These are phyloP conservation scores for Rhombomys opimus DNA, from an alignment of 2,113 vertebrate genomes.

Conservation along the genomic window DNA sequence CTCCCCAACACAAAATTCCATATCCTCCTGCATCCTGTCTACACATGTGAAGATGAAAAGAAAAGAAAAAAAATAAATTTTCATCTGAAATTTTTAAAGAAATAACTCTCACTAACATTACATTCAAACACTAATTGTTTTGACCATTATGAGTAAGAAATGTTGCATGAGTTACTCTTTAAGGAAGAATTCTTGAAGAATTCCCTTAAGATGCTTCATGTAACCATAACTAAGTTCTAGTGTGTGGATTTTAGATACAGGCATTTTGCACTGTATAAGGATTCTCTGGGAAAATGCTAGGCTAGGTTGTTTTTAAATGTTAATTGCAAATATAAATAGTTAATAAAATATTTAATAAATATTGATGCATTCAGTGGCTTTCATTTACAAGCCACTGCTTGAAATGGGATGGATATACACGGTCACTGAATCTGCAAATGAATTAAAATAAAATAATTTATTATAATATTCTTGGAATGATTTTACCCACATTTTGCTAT, in stretches of 20 bases:
- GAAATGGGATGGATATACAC: not conserved
- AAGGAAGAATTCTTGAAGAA: not conserved
- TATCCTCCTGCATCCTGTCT: too few relatives aligned
- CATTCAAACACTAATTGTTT: fast-evolving
- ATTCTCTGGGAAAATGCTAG: not conserved
- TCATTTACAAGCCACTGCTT: not conserved
- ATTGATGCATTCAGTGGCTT: not conserved
- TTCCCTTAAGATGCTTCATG: not conserved
- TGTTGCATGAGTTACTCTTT: not conserved
- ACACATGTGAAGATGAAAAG: not conserved
- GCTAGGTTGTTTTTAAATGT: not conserved
- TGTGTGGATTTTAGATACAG: not conserved
- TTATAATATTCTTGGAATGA: not conserved
- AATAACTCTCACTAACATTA: not conserved
- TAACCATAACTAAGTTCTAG: not conserved
- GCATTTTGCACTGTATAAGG: not conserved
- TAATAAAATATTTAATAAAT: not conserved
- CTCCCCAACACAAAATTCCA: not conserved
- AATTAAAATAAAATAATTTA: not conserved
- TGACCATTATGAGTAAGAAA: not conserved
- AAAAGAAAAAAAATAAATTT: not conserved
- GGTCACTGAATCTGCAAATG: not conserved
- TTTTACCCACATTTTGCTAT: not conserved
- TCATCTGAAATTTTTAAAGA: not conserved
- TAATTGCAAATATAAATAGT: not conserved